Evolutionary conservation across 2,113 vertebrate genomes (phyloP).

Genomic region (Gymnocephalus cernua): DNA sequence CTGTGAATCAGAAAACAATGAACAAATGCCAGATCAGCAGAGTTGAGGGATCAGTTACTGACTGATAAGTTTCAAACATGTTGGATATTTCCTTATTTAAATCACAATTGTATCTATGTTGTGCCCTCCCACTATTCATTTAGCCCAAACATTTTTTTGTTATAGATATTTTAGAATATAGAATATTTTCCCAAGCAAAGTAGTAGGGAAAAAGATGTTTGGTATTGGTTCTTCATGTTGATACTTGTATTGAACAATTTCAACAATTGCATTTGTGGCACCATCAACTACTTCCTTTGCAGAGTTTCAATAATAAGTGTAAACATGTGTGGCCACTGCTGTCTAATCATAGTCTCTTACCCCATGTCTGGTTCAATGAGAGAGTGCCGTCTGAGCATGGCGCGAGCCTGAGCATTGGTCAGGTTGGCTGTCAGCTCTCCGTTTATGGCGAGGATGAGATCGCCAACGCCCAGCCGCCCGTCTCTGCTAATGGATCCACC

Average conservation of each 20-base stretch:
- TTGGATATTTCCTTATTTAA: not conserved
- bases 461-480: slow-evolving; percentile 92
- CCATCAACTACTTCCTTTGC: not conserved
- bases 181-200: not conserved
- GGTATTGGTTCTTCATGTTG: not conserved
- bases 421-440: slow-evolving; percentile 90
- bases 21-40: not conserved
- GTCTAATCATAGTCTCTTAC: slow-evolving; percentile 81
- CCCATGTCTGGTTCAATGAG: slow-evolving; percentile 94
- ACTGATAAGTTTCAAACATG: not conserved
- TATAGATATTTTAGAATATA: too few species aligned
- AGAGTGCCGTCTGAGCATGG: slow-evolving; percentile 94
- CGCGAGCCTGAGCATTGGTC: slow-evolving; percentile 92
- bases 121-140: not conserved
- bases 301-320: not conserved
- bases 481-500: slow-evolving; percentile 95
- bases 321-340: not conserved
- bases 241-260: not conserved
- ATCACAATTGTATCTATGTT: not conserved
- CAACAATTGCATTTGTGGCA: not conserved
- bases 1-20: not conserved
- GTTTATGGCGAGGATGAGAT: slow-evolving; percentile 95
- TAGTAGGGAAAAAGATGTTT: not conserved
- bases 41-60: not conserved
- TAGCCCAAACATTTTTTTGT: not conserved